Percentiles rank a stretch among this genome's conserved stretches.
Conservation (phyloP, 2,888 invertebrate species). For the Marasmarcha lunaedactyla region DNA sequence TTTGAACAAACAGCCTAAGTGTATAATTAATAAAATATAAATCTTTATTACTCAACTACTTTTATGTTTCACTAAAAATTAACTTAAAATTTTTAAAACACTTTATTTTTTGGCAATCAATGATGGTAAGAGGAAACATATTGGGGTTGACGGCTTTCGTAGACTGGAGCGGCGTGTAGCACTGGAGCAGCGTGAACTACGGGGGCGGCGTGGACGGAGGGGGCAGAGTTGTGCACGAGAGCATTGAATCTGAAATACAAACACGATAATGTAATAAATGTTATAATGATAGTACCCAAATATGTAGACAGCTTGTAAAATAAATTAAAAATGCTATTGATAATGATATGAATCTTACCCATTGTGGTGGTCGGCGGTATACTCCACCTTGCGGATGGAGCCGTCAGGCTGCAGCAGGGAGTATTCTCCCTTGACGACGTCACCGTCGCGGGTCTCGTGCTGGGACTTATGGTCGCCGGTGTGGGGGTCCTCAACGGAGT, state of each 20-base stretch:
- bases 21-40: too few relatives aligned
- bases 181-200: background rate
- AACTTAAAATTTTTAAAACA: too few relatives aligned
- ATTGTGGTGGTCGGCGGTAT: slow-evolving; percentile 30
- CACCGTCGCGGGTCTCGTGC: background rate
- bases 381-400: slow-evolving; percentile 23
- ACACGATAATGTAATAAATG: too few relatives aligned
- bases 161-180: background rate
- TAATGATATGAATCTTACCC: too few relatives aligned
- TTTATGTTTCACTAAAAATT: too few relatives aligned
- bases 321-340: too few relatives aligned
- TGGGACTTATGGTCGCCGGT: background rate
- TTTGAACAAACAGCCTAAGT: too few relatives aligned
- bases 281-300: too few relatives aligned
- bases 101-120: too few relatives aligned
- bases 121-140: background rate
- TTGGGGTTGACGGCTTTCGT: background rate
- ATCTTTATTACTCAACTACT: too few relatives aligned
- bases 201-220: slow-evolving; percentile 1
- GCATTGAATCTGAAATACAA: slow-evolving; percentile 23
- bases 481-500: slow-evolving; percentile 19
- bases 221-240: slow-evolving; percentile 19
- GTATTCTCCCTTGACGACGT: slow-evolving; percentile 23
- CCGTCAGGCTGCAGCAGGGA: slow-evolving; percentile 26
- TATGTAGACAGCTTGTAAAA: too few relatives aligned